Evolutionary conservation across 2,888 invertebrate genomes (phyloP).

Genomic region (Lasius platythorax): DNA sequence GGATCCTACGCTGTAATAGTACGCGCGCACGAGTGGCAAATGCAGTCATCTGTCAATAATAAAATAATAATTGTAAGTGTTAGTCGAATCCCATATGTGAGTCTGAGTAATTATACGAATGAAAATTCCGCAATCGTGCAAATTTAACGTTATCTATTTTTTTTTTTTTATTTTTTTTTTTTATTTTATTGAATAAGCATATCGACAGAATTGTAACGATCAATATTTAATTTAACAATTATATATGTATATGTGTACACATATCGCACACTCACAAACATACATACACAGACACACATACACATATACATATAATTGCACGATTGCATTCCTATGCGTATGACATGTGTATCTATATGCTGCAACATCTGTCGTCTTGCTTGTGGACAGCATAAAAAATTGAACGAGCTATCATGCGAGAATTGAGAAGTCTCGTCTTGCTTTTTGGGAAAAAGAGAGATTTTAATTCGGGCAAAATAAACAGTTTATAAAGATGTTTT

Average conservation of each 20-base stretch:
- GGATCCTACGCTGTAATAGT: slow-evolving; percentile 29
- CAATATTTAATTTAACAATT: not conserved
- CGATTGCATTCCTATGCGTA: not conserved
- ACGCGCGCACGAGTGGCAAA: slow-evolving; percentile 10
- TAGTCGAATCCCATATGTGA: slow-evolving; percentile 35
- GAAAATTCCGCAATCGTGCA: slow-evolving; percentile 19
- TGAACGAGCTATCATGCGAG: not conserved
- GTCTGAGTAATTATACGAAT: slow-evolving; percentile 11
- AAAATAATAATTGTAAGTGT: slow-evolving; percentile 48
- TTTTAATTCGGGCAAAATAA: slow-evolving; percentile 7
- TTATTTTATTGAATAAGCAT: not conserved
- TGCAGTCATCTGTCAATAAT: slow-evolving; percentile 49
- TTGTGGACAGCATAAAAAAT: slow-evolving; percentile 29
- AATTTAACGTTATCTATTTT: slow-evolving; percentile 28
- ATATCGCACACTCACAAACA: not conserved
- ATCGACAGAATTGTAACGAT: slow-evolving; percentile 8
- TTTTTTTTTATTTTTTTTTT: not conserved
- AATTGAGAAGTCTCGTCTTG: slow-evolving; percentile 3
- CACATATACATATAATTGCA: slow-evolving; percentile 16
- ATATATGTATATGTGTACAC: not conserved
- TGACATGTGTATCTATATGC: not conserved
- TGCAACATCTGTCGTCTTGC: slow-evolving; percentile 1
- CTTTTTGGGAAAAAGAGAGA: not conserved
- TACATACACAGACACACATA: not conserved
- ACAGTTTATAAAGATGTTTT: not conserved